Conservation (phyloP, 2,888 invertebrate species). For the Diarsia brunnea region DNA sequence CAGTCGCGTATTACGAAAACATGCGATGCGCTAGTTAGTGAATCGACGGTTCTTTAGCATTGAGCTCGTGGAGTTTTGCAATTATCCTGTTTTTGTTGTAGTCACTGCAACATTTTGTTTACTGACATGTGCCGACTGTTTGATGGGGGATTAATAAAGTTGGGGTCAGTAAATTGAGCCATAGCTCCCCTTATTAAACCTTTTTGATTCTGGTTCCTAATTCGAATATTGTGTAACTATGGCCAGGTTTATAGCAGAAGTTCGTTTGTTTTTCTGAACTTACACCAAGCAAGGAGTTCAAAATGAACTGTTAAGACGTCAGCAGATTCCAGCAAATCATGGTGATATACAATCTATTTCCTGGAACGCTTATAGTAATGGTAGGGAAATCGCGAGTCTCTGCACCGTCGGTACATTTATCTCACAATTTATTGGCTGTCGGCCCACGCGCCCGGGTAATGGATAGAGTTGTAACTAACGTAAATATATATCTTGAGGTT, state of each 20-base stretch:
- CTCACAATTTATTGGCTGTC: conserved; percentile 75
- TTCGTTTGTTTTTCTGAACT: conserved; percentile 17
- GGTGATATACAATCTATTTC: conserved; percentile 65
- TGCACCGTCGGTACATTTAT: conserved; percentile 68
- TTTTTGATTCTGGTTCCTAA: background rate
- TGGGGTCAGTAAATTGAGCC: background rate
- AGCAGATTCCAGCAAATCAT: conserved; percentile 52
- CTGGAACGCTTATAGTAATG: conserved; percentile 56
- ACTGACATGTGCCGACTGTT: background rate
- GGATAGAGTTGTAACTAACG: conserved; percentile 68
- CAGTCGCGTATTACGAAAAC: conserved; percentile 66
- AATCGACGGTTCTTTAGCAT: conserved; percentile 21
- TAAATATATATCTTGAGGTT: conserved; percentile 73
- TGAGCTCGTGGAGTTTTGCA: conserved; percentile 32
- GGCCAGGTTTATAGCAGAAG: background rate
- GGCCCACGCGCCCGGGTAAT: conserved; percentile 72
- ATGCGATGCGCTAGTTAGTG: conserved; percentile 54
- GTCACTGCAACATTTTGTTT: conserved; percentile 19
- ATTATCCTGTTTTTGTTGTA: conserved; percentile 37
- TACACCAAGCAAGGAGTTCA: conserved; percentile 20
- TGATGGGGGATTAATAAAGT: conserved; percentile 6
- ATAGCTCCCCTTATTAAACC: conserved; percentile 14
- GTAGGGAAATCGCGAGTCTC: conserved; percentile 67
- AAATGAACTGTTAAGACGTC: conserved; percentile 37
- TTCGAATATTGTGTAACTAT: background rate